Evolutionary conservation across 2,888 invertebrate species (phyloP).

Genomic region (Phanerotoma sp.): DNA sequence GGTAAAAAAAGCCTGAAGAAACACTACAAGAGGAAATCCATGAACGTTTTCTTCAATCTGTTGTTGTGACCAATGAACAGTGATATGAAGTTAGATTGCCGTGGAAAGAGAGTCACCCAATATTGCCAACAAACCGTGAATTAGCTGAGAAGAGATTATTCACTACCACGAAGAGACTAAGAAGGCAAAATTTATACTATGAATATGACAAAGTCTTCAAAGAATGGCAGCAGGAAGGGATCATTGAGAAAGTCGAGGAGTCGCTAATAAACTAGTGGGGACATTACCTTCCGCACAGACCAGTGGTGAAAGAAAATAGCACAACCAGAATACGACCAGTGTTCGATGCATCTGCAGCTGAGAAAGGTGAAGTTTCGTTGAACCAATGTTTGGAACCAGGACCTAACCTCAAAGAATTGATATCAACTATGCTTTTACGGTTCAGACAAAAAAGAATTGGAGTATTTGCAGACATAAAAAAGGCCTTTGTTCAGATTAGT

Average conservation of each 20-base stretch:
- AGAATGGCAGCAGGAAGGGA: conserved; percentile 37
- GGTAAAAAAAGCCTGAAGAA: conserved; percentile 3
- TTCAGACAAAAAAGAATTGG: conserved; percentile 9
- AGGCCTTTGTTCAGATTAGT: conserved; percentile 16
- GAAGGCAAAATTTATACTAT: conserved; percentile 29
- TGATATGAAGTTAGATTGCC: conserved; percentile 46
- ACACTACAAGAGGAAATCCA: conserved; percentile 32
- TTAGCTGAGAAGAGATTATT: conserved; percentile 39
- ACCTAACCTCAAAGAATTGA: too few relatives aligned
- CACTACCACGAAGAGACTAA: conserved; percentile 33
- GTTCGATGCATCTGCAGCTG: conserved; percentile 34
- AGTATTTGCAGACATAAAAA: conserved; percentile 1
- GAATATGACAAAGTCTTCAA: conserved; percentile 38
- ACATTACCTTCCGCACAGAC: conserved; percentile 9
- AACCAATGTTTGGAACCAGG: too few relatives aligned
- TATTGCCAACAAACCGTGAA: conserved; percentile 37
- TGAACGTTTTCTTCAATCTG: conserved; percentile 40
- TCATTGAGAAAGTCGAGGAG: conserved; percentile 38
- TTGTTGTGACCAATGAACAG: neutral
- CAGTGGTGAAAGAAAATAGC: conserved; percentile 3
- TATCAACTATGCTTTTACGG: too few relatives aligned
- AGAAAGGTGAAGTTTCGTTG: too few relatives aligned
- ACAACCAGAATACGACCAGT: conserved; percentile 6
- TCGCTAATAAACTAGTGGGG: conserved; percentile 20
- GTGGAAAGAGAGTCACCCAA: conserved; percentile 44